Base-by-base conservation (phyloP, 2,797 vertebrate genomes). In the Sebastes jordani region DNA sequence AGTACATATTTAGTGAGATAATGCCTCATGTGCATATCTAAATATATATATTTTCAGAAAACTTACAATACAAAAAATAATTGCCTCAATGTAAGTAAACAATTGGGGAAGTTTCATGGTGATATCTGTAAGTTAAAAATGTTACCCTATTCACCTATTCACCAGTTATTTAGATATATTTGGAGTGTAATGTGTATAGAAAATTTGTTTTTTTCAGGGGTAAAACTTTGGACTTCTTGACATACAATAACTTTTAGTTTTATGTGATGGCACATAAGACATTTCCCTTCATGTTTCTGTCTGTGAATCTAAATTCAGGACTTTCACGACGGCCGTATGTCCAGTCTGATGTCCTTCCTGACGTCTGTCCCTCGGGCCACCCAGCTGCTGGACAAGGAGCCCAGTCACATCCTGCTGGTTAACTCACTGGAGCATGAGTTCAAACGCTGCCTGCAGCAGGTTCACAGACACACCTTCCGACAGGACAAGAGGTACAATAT, bases 361-460 rank as follows among this genome's bases (percentile, higher is more conserved):
- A 94, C 94, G 0, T 95, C 96, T 0, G 90, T 96, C 11, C 95
- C 96, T 2, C 93, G 96, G 7, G 95, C 96, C 3, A 67, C 94
- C 8, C 96, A 97, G 92, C 93, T 97, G 63, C 83, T 96, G 83
- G 95, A 96, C 73, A 94, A 88, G 54, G 96, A 96, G 63, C 93
- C 94, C 4, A n/a, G 71, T 29, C 94, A 96, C 10, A 71, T 88
- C 16, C 83, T 94, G 59, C 85, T 96, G 60, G 83, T 96, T 55
- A 94, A 89, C 87, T 94, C 95, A 13, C 92, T 97, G 86, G 96
- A 97, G 85, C 94, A 96, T 0, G 95, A 96, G 84, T 94, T 97
- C 80, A 95, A 85, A 80, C 92, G 78, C 23, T 91, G 95, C 89
- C 93, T 97, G 36, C 92, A 91, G 79, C 95, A 96, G n/a, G 96